A percentile compares a stretch with the other conserved stretches of the same genome.
These are phyloP conservation scores for Picus viridis DNA, from an alignment of 2,797 vertebrate species.

Conservation along the genomic window DNA sequence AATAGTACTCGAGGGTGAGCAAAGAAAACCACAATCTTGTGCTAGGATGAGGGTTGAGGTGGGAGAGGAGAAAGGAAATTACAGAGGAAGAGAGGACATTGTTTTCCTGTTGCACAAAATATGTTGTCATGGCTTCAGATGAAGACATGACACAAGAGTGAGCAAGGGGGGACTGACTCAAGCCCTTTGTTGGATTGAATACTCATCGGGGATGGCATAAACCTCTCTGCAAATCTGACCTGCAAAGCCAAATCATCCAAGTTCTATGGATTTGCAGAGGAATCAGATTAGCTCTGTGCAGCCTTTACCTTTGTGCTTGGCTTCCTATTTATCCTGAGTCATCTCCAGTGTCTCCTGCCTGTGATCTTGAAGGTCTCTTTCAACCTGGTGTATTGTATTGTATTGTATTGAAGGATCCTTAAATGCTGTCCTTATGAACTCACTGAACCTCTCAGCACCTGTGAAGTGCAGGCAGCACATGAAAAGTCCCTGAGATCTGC, in stretches of 20 bases:
- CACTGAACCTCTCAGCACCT: not conserved
- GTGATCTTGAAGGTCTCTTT: no score
- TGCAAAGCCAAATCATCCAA: not conserved
- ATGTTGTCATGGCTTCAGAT: not conserved
- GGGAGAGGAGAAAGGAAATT: not conserved
- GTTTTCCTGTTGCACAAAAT: not conserved
- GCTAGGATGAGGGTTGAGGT: not conserved
- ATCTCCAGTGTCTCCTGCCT: not conserved
- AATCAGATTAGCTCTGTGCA: not conserved
- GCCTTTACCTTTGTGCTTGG: not conserved
- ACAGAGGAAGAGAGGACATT: not conserved
- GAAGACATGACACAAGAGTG: not conserved
- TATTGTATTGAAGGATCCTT: not conserved
- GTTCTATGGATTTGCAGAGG: not conserved
- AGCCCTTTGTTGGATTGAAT: not conserved
- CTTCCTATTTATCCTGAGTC: no score
- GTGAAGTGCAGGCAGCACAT: not conserved
- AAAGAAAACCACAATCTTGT: not conserved
- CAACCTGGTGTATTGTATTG: no score
- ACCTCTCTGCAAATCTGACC: not conserved
- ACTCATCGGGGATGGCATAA: not conserved
- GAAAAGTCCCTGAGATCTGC: not conserved
- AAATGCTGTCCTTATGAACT: not conserved
- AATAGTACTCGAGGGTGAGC: not conserved
- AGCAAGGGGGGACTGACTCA: not conserved